These are phyloP conservation scores for Morelia viridis DNA, from an alignment of 2,797 vertebrate genomes.

Conservation along the genomic window DNA sequence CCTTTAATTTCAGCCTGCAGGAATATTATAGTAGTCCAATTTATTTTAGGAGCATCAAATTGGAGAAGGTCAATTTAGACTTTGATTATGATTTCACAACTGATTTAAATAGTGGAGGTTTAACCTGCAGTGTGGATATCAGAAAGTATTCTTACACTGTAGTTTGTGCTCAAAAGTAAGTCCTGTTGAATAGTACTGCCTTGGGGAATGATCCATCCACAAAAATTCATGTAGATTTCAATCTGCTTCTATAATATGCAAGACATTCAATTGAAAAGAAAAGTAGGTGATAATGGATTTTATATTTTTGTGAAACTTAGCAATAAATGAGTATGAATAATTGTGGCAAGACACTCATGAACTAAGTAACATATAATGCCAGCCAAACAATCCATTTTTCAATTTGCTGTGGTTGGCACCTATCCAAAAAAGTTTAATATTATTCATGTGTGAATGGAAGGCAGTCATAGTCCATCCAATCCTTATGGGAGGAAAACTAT, in stretches of 20 bases:
- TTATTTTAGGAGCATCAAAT: background rate
- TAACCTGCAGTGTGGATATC: background rate
- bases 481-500: conserved; percentile 31
- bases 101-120: background rate
- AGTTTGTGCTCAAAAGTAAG: background rate
- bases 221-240: background rate
- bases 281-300: background rate
- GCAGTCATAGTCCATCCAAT: conserved; percentile 25
- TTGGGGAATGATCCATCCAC: background rate
- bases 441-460: conserved; percentile 36
- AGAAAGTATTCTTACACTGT: background rate
- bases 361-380: conserved; percentile 40
- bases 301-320: conserved; percentile 34
- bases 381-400: conserved; percentile 51
- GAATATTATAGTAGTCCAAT: background rate
- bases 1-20: background rate
- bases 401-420: conserved; percentile 32
- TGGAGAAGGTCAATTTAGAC: background rate
- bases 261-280: background rate
- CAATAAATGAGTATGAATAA: conserved; percentile 7
- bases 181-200: background rate
- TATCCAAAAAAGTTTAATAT: conserved; percentile 52
- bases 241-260: background rate
- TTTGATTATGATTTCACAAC: background rate
- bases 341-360: conserved; percentile 33